phyloP scores from a whole-genome alignment of 37 sponge, comb jelly and placozoan species.

The Cliona cf. orientalis region DNA sequence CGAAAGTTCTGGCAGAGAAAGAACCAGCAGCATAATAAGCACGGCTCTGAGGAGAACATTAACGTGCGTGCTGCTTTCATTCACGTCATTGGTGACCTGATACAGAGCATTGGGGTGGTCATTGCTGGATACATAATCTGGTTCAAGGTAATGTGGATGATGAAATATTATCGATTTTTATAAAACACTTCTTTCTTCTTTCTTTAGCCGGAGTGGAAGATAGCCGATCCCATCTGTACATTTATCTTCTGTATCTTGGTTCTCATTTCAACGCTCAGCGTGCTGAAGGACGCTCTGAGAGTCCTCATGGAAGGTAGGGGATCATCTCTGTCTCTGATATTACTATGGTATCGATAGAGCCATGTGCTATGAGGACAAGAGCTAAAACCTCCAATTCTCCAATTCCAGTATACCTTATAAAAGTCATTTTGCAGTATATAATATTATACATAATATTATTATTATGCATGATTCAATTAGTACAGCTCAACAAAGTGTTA shows the following conservation, averaged over 20 bases:
- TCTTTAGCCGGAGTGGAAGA: constrained; percentile 89
- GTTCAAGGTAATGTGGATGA: constrained; percentile 81
- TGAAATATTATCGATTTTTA: too few species aligned
- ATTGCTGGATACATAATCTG: constrained; percentile 96
- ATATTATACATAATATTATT: too few species aligned
- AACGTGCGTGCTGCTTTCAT: constrained; percentile 97
- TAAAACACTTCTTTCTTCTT: not conserved
- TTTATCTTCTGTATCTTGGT: constrained; percentile 59
- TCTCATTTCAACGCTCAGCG: constrained; percentile 79
- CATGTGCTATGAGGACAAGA: too few species aligned
- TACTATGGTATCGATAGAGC: too few species aligned
- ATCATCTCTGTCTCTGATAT: too few species aligned
- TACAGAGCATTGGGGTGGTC: constrained; percentile 97
- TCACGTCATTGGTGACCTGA: constrained; percentile 95
- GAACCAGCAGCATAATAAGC: not conserved
- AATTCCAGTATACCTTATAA: too few species aligned
- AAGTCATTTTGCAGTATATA: too few species aligned
- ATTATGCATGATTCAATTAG: too few species aligned
- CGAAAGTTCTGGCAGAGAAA: not conserved
- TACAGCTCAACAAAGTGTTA: too few species aligned
- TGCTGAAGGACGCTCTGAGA: constrained; percentile 90
- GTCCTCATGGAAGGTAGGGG: constrained; percentile 98
- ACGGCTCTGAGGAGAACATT: constrained; percentile 69
- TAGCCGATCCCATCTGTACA: constrained; percentile 98
- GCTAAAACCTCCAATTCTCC: too few species aligned